A percentile compares a stretch with the other conserved stretches of the same genome.
Conservation (phyloP, 2,113 vertebrate genomes). For the Odobenus rosmarus region DNA sequence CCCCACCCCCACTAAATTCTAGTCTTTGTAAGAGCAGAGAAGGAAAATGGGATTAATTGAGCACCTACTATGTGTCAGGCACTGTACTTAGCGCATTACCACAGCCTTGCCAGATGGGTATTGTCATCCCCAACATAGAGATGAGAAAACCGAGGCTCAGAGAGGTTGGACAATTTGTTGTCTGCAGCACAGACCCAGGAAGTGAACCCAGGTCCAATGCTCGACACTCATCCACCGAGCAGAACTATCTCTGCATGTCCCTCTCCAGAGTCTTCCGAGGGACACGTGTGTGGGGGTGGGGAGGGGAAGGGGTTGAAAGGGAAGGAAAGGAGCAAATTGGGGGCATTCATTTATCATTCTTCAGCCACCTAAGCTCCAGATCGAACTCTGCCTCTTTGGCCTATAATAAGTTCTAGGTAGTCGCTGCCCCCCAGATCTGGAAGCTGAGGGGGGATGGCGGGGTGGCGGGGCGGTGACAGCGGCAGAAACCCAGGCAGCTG, state of each 20-base stretch:
- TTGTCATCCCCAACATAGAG: neutral
- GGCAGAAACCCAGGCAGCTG: neutral
- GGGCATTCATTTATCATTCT: neutral
- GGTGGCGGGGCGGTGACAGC: neutral
- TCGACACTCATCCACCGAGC: rapidly evolving
- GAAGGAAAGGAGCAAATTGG: neutral
- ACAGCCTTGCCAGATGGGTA: neutral
- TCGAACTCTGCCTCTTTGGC: neutral
- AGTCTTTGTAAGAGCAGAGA: neutral
- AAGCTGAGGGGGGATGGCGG: neutral
- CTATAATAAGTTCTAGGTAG: neutral
- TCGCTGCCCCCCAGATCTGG: neutral
- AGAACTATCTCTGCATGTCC: neutral
- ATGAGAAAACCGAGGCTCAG: neutral
- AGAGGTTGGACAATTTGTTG: neutral
- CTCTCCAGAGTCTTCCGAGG: neutral
- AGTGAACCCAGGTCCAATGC: neutral
- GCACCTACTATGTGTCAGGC: neutral
- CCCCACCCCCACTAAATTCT: neutral
- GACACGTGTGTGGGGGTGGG: rapidly evolving
- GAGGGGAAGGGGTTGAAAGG: neutral
- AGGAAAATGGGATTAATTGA: neutral
- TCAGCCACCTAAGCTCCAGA: neutral
- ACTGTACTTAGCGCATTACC: neutral
- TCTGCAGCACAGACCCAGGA: neutral